A percentile compares a stretch with the other conserved stretches of the same genome.
Evolutionary conservation across 2,888 invertebrate genomes (phyloP).

Genomic region (Omphaloscelis lunosa): DNA sequence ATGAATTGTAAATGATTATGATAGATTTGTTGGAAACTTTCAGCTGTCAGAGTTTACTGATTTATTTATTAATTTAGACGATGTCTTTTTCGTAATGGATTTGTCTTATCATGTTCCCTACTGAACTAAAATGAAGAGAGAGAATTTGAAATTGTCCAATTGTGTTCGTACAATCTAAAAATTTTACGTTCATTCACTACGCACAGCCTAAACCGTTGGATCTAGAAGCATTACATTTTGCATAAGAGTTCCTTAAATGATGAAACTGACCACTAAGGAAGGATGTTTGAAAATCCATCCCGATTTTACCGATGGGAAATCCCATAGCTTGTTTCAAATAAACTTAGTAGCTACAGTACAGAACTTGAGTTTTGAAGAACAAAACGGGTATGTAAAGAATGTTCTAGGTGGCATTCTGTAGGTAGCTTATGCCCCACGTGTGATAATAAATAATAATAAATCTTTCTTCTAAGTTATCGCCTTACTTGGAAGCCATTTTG

Average conservation of each 20-base stretch:
- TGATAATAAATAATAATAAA: too few relatives aligned
- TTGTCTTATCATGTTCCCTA: neutral
- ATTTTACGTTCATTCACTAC: too few relatives aligned
- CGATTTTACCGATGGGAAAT: neutral
- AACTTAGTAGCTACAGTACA: neutral
- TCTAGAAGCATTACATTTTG: too few relatives aligned
- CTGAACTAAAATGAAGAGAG: neutral
- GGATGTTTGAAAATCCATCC: too few relatives aligned
- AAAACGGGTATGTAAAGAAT: neutral
- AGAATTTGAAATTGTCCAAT: neutral
- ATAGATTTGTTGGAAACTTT: slow-evolving; percentile 49
- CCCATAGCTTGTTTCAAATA: neutral
- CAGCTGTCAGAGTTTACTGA: slow-evolving; percentile 5
- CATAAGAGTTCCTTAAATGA: too few relatives aligned
- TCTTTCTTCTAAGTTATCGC: too few relatives aligned
- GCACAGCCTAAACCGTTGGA: too few relatives aligned
- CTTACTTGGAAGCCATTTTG: neutral
- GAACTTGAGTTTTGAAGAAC: neutral
- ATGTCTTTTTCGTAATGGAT: slow-evolving; percentile 15
- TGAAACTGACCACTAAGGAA: too few relatives aligned
- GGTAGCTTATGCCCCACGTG: neutral
- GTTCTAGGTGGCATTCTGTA: neutral
- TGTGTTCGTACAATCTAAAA: neutral
- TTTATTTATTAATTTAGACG: slow-evolving; percentile 32
- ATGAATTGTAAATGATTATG: slow-evolving; percentile 53